phyloP scores from a whole-genome alignment of 2,888 invertebrate genomes.

The Mechanitis messenoides region DNA sequence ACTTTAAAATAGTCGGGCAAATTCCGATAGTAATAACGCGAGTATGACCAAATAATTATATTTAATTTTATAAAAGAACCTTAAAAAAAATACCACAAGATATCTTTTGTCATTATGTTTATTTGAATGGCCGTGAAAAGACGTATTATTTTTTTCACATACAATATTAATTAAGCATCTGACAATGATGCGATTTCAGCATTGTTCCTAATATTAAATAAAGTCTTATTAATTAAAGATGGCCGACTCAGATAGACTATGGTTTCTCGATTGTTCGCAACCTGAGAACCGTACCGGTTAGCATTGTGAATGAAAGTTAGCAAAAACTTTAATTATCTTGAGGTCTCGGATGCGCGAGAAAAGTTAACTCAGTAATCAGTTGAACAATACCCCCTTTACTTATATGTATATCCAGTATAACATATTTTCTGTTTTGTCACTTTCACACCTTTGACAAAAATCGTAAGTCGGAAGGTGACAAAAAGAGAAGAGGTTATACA shows the following conservation, averaged over 20 bases:
- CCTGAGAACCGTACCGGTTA: conserved; percentile 35
- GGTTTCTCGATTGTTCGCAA: conserved; percentile 62
- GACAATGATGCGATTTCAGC: conserved; percentile 30
- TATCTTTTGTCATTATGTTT: background rate
- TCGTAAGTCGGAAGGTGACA: too few relatives aligned
- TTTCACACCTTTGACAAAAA: too few relatives aligned
- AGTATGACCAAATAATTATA: too few relatives aligned
- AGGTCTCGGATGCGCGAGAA: background rate
- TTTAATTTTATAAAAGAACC: too few relatives aligned
- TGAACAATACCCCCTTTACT: background rate
- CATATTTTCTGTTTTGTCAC: background rate
- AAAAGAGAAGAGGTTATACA: too few relatives aligned
- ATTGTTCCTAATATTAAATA: conserved; percentile 34
- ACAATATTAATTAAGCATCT: conserved; percentile 15
- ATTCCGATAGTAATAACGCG: too few relatives aligned
- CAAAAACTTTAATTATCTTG: conserved; percentile 1
- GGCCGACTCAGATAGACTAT: conserved; percentile 56
- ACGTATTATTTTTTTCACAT: background rate
- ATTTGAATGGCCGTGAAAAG: background rate
- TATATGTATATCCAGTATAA: background rate
- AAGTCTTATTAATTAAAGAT: conserved; percentile 59
- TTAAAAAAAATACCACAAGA: too few relatives aligned
- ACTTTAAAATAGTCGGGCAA: too few relatives aligned
- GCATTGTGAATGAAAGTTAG: conserved; percentile 19
- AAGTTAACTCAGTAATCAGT: background rate